Percentiles rank a stretch among this genome's conserved stretches.
phyloP scores from a whole-genome alignment of 2,113 vertebrate species.

The Coptodon bakossiorum region DNA sequence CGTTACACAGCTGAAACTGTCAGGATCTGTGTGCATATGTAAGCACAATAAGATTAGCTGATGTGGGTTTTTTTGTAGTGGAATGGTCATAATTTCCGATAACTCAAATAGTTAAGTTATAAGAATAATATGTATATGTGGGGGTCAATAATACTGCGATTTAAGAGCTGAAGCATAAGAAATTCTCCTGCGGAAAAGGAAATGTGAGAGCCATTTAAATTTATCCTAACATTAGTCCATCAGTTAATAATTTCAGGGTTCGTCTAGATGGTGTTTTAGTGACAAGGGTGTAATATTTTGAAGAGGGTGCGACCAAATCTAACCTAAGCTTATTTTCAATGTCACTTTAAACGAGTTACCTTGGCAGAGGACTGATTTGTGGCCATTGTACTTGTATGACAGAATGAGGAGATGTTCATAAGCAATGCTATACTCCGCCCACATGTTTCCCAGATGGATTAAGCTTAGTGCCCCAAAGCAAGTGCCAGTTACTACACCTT shows the following conservation, averaged over 20 bases:
- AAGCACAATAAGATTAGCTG: neutral
- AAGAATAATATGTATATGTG: neutral
- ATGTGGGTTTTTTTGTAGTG: accelerated
- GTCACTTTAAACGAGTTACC: neutral
- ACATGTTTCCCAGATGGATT: neutral
- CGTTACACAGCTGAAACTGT: neutral
- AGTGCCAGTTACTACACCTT: neutral
- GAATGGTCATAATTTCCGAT: neutral
- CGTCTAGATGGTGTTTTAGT: neutral
- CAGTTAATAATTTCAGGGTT: neutral
- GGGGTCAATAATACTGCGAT: neutral
- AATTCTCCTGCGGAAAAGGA: neutral
- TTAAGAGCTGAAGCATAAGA: neutral
- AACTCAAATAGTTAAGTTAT: neutral
- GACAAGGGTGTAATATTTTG: neutral
- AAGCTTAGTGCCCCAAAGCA: neutral
- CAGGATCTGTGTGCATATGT: neutral
- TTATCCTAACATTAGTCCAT: neutral
- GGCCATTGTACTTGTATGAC: neutral
- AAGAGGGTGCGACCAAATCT: neutral
- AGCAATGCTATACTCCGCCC: neutral
- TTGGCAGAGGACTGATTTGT: neutral
- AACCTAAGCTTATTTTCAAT: neutral
- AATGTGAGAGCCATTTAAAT: neutral
- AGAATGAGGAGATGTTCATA: neutral